phyloP scores from a whole-genome alignment of 2,797 vertebrate genomes.

The Sternotherus odoratus region DNA sequence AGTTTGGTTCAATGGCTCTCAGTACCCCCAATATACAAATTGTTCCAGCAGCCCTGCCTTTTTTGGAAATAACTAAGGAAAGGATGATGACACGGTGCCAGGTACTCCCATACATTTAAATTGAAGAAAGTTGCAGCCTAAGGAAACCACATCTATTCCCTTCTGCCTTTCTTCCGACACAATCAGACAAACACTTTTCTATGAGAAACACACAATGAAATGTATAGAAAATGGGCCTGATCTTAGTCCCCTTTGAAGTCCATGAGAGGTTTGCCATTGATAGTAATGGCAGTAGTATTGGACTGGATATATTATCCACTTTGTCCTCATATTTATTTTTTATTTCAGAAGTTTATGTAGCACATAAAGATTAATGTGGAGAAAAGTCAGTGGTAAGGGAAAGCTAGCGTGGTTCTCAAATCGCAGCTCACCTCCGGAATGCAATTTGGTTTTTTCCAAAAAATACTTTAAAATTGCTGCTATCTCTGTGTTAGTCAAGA shows the following conservation, averaged over 20 bases:
- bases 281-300: neutral
- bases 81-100: neutral
- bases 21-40: no score
- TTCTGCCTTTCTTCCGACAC: neutral
- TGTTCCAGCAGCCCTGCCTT: no score
- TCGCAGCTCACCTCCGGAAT: neutral
- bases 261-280: neutral
- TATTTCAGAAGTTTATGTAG: neutral
- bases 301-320: neutral
- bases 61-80: neutral
- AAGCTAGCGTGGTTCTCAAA: neutral
- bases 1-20: no score
- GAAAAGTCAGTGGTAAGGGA: neutral
- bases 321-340: constrained; percentile 1
- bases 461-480: constrained; percentile 1
- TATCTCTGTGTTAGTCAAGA: constrained; percentile 13
- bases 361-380: neutral
- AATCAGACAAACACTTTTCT: neutral
- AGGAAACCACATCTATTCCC: neutral
- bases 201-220: neutral
- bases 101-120: neutral
- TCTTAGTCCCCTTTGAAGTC: neutral
- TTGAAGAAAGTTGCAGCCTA: neutral
- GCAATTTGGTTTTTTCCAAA: constrained; percentile 15
- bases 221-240: neutral